Conservation (phyloP, 92 coral and sea anemone genomes). For the Epizoanthus rinbou region DNA sequence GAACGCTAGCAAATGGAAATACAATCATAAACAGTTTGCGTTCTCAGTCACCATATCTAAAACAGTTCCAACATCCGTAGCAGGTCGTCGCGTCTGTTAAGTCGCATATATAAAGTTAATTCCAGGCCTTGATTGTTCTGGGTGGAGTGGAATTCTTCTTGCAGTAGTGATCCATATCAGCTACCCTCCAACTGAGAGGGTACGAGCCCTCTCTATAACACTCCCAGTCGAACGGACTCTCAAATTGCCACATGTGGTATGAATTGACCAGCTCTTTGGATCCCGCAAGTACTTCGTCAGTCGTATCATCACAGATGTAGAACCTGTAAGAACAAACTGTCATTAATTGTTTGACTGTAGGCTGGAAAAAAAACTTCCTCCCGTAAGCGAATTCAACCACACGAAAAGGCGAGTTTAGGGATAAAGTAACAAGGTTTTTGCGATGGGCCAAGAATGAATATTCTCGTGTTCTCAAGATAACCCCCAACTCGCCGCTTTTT, state of each 20-base stretch:
- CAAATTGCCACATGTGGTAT: conserved; percentile 47
- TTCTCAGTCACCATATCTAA: no score
- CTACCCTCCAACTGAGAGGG: conserved; percentile 40
- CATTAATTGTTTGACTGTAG: not conserved
- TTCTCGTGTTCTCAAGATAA: no score
- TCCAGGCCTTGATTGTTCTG: conserved; percentile 35
- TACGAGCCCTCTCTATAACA: conserved; percentile 37
- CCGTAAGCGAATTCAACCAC: no score
- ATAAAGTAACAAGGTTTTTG: no score
- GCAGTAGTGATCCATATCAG: conserved; percentile 42
- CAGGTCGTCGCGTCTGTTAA: no score
- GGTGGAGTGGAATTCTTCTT: conserved; percentile 32
- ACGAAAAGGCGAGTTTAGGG: no score
- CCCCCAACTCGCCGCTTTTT: no score
- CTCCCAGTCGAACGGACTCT: conserved; percentile 48
- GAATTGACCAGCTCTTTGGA: conserved; percentile 27
- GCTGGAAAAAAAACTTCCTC: no score
- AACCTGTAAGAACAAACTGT: conserved; percentile 8
- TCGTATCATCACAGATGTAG: conserved; percentile 27
- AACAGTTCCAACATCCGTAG: no score
- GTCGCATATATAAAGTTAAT: not conserved
- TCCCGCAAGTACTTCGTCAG: conserved; percentile 33
- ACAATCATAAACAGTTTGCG: no score
- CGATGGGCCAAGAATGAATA: no score
- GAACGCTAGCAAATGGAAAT: no score